Percentiles rank a stretch among this genome's conserved stretches.
phyloP scores from a whole-genome alignment of 1,140 invertebrate species.

The Apis mellifera region DNA sequence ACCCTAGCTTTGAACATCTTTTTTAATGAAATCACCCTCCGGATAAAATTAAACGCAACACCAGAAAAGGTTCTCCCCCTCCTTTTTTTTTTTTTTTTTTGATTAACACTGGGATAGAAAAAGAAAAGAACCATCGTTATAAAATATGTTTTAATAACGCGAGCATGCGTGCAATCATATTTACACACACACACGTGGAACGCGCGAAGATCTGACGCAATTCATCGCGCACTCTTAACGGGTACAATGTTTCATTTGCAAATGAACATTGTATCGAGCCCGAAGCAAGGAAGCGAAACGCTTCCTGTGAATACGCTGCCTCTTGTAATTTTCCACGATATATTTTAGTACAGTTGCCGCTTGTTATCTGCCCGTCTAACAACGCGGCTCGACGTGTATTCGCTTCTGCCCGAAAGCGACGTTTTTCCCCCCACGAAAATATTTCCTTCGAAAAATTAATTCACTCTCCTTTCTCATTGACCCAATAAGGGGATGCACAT shows the following conservation, averaged over 20 bases:
- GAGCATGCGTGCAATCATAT: background rate
- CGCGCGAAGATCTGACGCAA: background rate
- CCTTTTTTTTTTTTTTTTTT: background rate
- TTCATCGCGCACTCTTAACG: constrained; percentile 3
- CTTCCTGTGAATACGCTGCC: background rate
- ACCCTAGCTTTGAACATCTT: too few species aligned
- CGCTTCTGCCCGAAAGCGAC: background rate
- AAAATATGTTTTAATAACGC: background rate
- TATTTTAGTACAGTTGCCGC: background rate
- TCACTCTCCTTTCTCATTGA: background rate
- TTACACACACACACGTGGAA: background rate
- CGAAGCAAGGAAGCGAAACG: background rate
- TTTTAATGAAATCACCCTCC: too few species aligned
- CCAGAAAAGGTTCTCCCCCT: background rate
- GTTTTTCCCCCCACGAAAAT: background rate
- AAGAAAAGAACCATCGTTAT: background rate
- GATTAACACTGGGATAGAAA: background rate
- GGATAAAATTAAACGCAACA: too few species aligned
- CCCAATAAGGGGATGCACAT: too few species aligned
- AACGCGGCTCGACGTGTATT: background rate
- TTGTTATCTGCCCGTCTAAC: constrained; percentile 22
- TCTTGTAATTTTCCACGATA: constrained; percentile 33
- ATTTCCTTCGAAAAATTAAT: constrained; percentile 17
- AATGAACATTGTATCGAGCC: constrained; percentile 18
- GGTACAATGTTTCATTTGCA: constrained; percentile 7